Conservation (phyloP, 2,113 vertebrate species). For the Saiga tatarica region DNA sequence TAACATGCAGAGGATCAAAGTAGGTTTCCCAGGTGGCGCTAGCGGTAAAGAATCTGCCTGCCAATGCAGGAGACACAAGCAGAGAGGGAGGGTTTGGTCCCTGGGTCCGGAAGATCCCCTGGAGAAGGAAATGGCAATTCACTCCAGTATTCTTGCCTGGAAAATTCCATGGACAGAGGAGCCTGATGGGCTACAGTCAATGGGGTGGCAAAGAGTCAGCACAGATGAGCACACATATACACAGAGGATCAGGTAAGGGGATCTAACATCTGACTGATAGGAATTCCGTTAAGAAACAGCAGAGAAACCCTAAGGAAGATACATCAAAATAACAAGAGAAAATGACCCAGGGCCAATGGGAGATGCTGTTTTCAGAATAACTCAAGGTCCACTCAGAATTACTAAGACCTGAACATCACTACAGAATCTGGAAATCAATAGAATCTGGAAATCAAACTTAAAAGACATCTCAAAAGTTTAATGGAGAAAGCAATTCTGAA, state of each 20-base stretch:
- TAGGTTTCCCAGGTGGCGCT: neutral
- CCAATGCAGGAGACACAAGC: neutral
- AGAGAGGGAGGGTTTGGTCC: neutral
- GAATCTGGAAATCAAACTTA: constrained; percentile 37
- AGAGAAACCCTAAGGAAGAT: neutral
- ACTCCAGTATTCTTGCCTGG: neutral
- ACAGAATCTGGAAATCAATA: constrained; percentile 16
- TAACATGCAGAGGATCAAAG: neutral
- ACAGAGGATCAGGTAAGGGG: neutral
- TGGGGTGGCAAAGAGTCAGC: neutral
- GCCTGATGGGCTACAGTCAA: neutral
- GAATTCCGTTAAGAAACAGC: neutral
- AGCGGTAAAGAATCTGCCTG: neutral
- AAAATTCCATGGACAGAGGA: neutral
- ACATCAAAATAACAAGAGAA: neutral
- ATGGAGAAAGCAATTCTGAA: neutral
- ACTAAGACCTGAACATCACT: no score
- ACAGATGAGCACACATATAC: neutral
- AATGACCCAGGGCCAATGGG: neutral
- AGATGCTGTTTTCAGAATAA: neutral
- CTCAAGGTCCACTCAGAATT: neutral
- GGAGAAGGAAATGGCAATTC: neutral
- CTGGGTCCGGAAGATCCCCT: neutral
- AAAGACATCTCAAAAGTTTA: constrained; percentile 6
- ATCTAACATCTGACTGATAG: neutral